phyloP scores from a whole-genome alignment of 2,113 vertebrate genomes.

The Xyliphius kryptos region DNA sequence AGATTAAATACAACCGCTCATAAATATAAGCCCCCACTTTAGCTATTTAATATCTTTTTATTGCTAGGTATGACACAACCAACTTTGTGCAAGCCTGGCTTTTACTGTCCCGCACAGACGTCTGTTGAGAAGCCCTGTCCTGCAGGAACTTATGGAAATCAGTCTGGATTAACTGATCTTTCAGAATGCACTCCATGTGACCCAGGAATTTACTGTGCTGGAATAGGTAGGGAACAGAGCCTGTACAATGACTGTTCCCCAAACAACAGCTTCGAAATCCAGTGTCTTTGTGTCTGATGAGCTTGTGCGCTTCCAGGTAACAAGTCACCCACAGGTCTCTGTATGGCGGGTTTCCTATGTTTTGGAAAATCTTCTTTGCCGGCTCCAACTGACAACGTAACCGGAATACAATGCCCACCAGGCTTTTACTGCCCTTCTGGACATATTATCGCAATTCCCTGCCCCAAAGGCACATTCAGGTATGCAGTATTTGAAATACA shows the following conservation, averaged over 20 bases:
- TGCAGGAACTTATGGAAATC: conserved; percentile 61
- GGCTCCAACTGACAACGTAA: conserved; percentile 66
- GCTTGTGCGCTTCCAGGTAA: conserved; percentile 47
- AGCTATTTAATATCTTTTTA: conserved; percentile 4
- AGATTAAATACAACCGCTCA: too few relatives aligned
- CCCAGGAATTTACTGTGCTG: conserved; percentile 65
- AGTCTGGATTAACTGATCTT: conserved; percentile 52
- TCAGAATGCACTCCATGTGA: conserved; percentile 60
- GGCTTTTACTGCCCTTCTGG: conserved; percentile 57
- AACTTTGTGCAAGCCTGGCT: conserved; percentile 59
- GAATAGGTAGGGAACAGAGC: conserved; percentile 49
- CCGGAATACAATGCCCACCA: conserved; percentile 57
- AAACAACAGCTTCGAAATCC: background rate
- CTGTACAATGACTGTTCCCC: background rate
- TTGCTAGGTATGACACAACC: conserved; percentile 53
- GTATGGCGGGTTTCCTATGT: conserved; percentile 78
- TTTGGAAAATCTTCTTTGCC: conserved; percentile 67
- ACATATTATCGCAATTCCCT: conserved; percentile 54
- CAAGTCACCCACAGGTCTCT: conserved; percentile 69
- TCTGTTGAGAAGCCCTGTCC: conserved; percentile 59
- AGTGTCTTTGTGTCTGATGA: background rate
- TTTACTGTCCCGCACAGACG: conserved; percentile 63
- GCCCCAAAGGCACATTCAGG: conserved; percentile 70
- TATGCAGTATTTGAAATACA: conserved; percentile 21
- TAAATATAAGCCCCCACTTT: too few relatives aligned